Conservation (phyloP, 2,888 invertebrate species). For the Thymelicus sylvestris region DNA sequence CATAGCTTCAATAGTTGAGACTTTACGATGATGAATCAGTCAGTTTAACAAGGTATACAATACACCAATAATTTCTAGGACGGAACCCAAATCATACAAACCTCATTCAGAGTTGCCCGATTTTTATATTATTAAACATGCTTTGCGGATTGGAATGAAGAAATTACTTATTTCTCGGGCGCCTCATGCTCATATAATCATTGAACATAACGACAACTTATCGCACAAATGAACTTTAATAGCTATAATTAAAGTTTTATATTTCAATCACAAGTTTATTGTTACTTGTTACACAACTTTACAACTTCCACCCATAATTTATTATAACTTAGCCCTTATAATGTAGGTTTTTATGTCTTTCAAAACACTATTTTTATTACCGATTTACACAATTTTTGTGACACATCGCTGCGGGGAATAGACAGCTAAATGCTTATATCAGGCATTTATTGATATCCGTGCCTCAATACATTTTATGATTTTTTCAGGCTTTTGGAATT, state of each 20-base stretch:
- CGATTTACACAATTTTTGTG: background rate
- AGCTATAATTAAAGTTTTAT: constrained; percentile 20
- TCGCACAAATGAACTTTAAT: constrained; percentile 16
- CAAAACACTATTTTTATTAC: constrained; percentile 10
- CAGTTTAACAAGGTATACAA: no score
- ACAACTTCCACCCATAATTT: constrained; percentile 13
- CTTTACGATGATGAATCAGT: no score
- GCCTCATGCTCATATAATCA: constrained; percentile 6
- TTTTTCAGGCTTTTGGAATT: no score
- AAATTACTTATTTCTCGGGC: constrained; percentile 6
- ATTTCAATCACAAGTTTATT: constrained; percentile 24
- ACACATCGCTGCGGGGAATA: background rate
- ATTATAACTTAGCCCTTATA: constrained; percentile 10
- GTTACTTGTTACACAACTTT: constrained; percentile 16
- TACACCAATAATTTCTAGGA: background rate
- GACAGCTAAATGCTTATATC: background rate
- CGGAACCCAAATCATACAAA: background rate
- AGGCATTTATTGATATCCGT: no score
- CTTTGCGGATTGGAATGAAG: background rate
- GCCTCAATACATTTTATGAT: no score
- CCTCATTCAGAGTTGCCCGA: background rate
- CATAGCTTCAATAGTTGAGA: no score
- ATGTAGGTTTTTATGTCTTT: constrained; percentile 12
- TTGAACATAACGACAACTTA: constrained; percentile 18
- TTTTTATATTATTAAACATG: background rate